A percentile compares a stretch with the other conserved stretches of the same genome.
Evolutionary conservation across 2,888 invertebrate genomes (phyloP).

Genomic region (Xestoiulus laeticollis): DNA sequence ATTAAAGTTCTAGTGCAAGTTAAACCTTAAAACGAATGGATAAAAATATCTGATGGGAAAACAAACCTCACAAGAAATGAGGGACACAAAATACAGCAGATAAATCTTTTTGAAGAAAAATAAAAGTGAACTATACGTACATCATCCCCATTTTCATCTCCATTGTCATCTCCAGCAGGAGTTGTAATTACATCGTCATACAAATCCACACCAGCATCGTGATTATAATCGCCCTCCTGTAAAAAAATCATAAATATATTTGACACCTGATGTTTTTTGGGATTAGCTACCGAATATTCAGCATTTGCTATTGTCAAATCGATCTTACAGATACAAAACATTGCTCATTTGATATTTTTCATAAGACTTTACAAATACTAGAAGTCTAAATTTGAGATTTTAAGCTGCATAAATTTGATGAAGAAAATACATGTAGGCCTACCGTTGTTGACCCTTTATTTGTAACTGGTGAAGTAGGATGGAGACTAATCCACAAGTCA

Average conservation of each 20-base stretch:
- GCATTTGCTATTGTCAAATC: too few species aligned
- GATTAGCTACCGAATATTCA: too few species aligned
- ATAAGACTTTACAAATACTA: too few species aligned
- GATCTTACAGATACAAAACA: too few species aligned
- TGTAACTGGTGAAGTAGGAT: too few species aligned
- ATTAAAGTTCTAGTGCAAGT: not conserved
- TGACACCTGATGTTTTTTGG: too few species aligned
- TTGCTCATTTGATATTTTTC: too few species aligned
- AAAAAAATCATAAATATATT: not conserved
- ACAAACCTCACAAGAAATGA: not conserved
- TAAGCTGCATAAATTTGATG: too few species aligned
- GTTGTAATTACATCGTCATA: slow-evolving; percentile 95
- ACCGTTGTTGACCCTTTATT: too few species aligned
- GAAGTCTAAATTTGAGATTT: too few species aligned
- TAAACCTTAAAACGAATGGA: not conserved
- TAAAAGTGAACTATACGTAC: not conserved
- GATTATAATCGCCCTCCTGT: slow-evolving; percentile 70
- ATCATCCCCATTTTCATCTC: slow-evolving; percentile 51
- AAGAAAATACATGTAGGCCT: too few species aligned
- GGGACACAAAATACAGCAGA: not conserved
- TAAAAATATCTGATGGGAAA: not conserved
- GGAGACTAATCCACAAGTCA: too few species aligned
- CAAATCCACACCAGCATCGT: slow-evolving; percentile 83
- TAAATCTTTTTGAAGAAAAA: not conserved
- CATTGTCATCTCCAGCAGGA: slow-evolving; percentile 66